phyloP scores from a whole-genome alignment of 2,888 invertebrate species.

The Drosophila macrospina region DNA sequence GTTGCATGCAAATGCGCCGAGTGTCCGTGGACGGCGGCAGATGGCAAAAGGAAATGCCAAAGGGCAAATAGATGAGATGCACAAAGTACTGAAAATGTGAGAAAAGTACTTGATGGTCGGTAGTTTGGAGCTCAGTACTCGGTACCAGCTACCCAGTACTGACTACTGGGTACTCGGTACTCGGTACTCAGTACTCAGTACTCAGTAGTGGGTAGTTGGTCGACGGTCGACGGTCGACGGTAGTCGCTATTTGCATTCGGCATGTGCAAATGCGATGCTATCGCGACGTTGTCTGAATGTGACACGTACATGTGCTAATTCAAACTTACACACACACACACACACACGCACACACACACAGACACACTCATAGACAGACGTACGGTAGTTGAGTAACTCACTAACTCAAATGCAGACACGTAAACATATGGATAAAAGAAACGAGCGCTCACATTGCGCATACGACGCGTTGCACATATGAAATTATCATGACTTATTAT shows the following conservation, averaged over 20 bases:
- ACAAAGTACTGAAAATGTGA: constrained; percentile 42
- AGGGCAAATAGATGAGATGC: constrained; percentile 44
- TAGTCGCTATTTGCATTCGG: constrained; percentile 51
- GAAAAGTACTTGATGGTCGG: constrained; percentile 29
- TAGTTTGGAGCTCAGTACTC: constrained; percentile 5
- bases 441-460: constrained; percentile 60
- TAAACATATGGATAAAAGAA: constrained; percentile 41
- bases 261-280: constrained; percentile 61
- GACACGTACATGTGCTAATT: constrained; percentile 77
- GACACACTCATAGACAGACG: constrained; percentile 2
- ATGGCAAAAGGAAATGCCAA: constrained; percentile 37
- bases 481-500: constrained; percentile 57
- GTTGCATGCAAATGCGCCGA: constrained; percentile 35
- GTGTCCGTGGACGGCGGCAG: background rate
- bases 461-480: constrained; percentile 67
- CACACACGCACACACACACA: constrained; percentile 10
- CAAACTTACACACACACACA: constrained; percentile 43
- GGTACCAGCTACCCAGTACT: constrained; percentile 1
- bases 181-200: constrained; percentile 6
- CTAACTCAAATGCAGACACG: constrained; percentile 51
- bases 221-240: constrained; percentile 6
- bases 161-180: constrained; percentile 4
- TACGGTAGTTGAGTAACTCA: constrained; percentile 36
- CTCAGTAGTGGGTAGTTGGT: too few species aligned
- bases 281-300: constrained; percentile 53